These are phyloP conservation scores for Amazona vittata DNA, from an alignment of 2,113 vertebrate species.

Conservation along the genomic window DNA sequence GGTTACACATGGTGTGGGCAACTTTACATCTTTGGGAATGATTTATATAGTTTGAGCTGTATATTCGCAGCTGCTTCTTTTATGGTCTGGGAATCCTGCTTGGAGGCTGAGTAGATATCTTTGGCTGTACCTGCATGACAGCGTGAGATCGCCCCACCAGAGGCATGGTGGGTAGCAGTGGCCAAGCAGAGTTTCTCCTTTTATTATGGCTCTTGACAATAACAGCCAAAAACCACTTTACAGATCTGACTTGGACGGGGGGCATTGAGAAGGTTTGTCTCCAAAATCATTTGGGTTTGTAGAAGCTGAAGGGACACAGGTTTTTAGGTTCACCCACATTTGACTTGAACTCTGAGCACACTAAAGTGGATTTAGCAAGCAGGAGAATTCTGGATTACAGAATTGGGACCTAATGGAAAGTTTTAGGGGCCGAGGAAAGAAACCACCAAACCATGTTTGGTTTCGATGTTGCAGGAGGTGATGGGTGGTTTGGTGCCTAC, in stretches of 20 bases:
- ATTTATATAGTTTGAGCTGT: neutral
- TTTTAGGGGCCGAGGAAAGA: neutral
- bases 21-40: neutral
- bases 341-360: neutral
- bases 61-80: neutral
- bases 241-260: fast-evolving
- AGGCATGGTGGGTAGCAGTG: neutral
- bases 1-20: neutral
- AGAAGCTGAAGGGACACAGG: neutral
- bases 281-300: neutral
- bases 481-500: neutral
- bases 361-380: neutral
- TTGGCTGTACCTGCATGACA: neutral
- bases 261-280: fast-evolving
- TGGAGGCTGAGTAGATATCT: neutral
- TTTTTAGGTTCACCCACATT: neutral
- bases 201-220: neutral
- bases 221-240: neutral
- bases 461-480: neutral
- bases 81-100: neutral
- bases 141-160: neutral
- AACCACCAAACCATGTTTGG: neutral
- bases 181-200: neutral
- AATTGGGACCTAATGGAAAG: neutral
- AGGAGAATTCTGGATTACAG: neutral